A percentile compares a stretch with the other conserved stretches of the same genome.
These are phyloP conservation scores for Adelosebastes latens DNA, from an alignment of 2,797 vertebrate species.

Conservation along the genomic window DNA sequence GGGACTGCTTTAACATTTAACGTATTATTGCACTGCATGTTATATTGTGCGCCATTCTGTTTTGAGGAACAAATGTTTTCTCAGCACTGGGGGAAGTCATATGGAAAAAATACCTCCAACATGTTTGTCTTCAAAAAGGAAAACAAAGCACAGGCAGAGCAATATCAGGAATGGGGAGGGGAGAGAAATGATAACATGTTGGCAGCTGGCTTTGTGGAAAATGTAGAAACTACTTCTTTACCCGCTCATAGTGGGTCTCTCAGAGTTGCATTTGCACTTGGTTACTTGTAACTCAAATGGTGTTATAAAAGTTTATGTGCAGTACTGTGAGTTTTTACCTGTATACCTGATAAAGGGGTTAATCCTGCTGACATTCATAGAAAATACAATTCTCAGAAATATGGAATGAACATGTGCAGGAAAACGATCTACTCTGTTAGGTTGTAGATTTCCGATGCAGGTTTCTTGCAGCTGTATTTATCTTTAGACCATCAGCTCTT, in stretches of 20 bases:
- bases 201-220: slow-evolving; percentile 7
- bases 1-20: slow-evolving; percentile 15
- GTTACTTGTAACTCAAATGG: background rate
- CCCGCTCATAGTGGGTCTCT: background rate
- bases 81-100: background rate
- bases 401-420: background rate
- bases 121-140: slow-evolving; percentile 6
- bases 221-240: background rate
- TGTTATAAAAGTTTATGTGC: background rate
- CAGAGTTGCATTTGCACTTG: background rate
- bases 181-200: background rate
- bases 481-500: slow-evolving; percentile 35
- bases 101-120: background rate
- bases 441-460: slow-evolving; percentile 20
- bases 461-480: slow-evolving; percentile 31
- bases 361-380: background rate
- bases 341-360: background rate
- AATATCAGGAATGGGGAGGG: background rate
- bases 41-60: background rate
- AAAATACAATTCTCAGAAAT: slow-evolving; percentile 10
- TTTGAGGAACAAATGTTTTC: background rate
- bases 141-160: slow-evolving; percentile 3
- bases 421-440: background rate
- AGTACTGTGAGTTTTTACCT: background rate
- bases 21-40: background rate